Evolutionary conservation across 2,888 invertebrate genomes (phyloP), one percentile per base, ranked within the genome.

Genomic region (Andricus quercusramuli): DNA sequence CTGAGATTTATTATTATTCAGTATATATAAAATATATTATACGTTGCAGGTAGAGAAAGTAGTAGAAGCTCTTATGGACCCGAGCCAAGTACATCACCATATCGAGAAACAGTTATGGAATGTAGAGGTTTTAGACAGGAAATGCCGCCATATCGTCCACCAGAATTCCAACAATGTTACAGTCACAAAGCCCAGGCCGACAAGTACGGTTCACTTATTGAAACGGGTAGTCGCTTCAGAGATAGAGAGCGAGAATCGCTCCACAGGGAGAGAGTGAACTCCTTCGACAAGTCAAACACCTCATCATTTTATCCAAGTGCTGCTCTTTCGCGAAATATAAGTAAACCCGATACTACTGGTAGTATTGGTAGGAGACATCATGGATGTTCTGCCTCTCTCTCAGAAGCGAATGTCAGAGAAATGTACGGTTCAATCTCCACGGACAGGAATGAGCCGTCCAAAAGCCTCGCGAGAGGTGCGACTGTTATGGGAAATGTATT

Each of bases 191-290:
- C 90, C 2, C 90, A 89, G 78, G 86, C 87, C 29, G 92, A 92
- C 32, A 92, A 92, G 78, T 92, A 91, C 79, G 90, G 92, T 70
- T 91, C 91, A 25, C 83, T 92, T 70, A 86, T 90, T 25, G 92
- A 92, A 78, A 85, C 86, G 79, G 80, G 88, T 41, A 88, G 85
- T 11, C 91, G 91, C 83, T 91, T 89, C 74, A 87, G 90, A 41
- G 90, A 90, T 78, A 86, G 90, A 32, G 90, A 91, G 6, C 88
- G 90, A 15, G 90, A 90, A 47, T 83, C 87, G 66, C 89, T 89
- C 78, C 90, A 90, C 79, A 87, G 92, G 70, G 92, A 92, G 47
- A 88, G 92, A 79, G 92, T 92, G 59, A 92, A 92, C 82, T 92
- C 92, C 83, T 87, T 92, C 79, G 92, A 92, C 83, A 92, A 92